phyloP scores from a whole-genome alignment of 2,888 invertebrate genomes.

The Cyaniris semiargus region DNA sequence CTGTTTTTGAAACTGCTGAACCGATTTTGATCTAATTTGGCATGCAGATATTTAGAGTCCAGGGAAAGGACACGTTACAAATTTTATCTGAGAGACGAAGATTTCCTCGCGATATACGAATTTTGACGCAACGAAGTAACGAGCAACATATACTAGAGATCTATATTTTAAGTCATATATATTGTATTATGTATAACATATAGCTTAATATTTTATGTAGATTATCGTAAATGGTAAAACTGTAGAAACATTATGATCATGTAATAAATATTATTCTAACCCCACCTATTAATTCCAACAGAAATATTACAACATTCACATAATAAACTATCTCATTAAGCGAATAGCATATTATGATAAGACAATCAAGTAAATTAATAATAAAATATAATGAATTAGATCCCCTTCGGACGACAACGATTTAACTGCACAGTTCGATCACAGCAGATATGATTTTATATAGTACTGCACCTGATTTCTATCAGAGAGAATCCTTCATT shows the following conservation, averaged over 20 bases:
- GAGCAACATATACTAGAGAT: no score
- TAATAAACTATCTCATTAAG: background rate
- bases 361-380: background rate
- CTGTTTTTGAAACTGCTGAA: no score
- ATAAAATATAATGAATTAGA: background rate
- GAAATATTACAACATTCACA: constrained; percentile 2
- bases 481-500: background rate
- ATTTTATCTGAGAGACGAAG: no score
- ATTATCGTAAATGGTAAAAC: background rate
- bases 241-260: background rate
- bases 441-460: background rate
- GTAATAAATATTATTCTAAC: background rate
- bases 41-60: no score
- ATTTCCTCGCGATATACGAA: no score
- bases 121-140: no score
- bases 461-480: background rate
- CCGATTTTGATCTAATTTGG: no score
- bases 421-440: background rate
- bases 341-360: background rate
- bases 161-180: no score
- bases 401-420: background rate
- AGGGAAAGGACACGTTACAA: no score
- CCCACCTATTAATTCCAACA: background rate
- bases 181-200: no score
- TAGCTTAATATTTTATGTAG: no score